Percentiles rank a stretch among this genome's conserved stretches.
phyloP scores from a whole-genome alignment of 2,113 vertebrate species.

The Catharus fuscescens region DNA sequence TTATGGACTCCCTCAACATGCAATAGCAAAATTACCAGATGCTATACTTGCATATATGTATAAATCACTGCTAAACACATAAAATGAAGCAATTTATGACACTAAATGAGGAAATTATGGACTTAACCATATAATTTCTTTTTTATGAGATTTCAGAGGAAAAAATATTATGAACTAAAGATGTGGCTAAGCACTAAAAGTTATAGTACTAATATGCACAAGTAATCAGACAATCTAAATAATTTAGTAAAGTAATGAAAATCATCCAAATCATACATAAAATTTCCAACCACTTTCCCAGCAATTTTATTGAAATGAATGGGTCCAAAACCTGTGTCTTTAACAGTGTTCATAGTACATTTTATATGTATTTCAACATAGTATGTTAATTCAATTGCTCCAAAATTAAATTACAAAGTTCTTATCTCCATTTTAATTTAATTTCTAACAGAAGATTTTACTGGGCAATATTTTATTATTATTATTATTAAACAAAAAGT shows the following conservation, averaged over 20 bases:
- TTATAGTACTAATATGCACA: neutral
- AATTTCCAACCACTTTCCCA: neutral
- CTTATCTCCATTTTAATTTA: neutral
- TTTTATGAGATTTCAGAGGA: neutral
- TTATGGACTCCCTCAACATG: neutral
- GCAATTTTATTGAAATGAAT: neutral
- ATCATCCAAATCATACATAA: neutral
- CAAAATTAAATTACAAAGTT: neutral
- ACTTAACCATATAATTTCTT: neutral
- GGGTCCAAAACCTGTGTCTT: neutral
- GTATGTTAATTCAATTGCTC: neutral
- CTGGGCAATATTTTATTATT: neutral
- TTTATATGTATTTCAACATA: neutral
- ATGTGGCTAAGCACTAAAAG: neutral
- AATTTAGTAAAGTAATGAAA: neutral
- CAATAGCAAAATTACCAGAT: neutral
- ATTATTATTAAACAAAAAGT: neutral
- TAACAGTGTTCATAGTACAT: neutral
- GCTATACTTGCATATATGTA: neutral
- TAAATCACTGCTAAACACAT: neutral
- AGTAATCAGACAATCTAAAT: neutral
- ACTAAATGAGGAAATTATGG: neutral
- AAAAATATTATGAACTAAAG: neutral
- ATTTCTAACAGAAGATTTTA: neutral
- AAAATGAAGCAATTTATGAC: neutral